Percentiles rank a stretch among this genome's conserved stretches.
phyloP scores from a whole-genome alignment of 1,140 invertebrate genomes.

The Drosophila tristis region DNA sequence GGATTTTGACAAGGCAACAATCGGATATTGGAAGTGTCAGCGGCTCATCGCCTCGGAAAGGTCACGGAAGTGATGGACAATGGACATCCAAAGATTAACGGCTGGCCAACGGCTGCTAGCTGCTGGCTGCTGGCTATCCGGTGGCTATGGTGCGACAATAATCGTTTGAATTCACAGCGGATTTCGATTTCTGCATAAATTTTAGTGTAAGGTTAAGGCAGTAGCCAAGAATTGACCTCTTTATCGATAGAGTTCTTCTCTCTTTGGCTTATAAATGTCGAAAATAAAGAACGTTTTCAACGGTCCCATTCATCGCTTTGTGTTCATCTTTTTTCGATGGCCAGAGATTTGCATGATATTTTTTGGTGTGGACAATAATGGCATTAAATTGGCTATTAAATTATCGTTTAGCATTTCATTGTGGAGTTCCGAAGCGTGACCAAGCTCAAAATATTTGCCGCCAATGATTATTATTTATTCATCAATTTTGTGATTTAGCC shows the following conservation, averaged over 20 bases:
- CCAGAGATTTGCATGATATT: constrained; percentile 1
- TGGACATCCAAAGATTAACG: constrained; percentile 51
- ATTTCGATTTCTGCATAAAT: constrained; percentile 52
- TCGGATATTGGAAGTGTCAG: constrained; percentile 51
- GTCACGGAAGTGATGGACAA: constrained; percentile 66
- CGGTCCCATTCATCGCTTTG: constrained; percentile 17
- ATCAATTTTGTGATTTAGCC: constrained; percentile 22
- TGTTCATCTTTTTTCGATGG: constrained; percentile 42
- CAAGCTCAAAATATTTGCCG: constrained; percentile 41
- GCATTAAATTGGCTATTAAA: constrained; percentile 76
- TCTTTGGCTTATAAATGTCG: constrained; percentile 52
- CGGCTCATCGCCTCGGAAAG: constrained; percentile 48
- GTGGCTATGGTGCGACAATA: constrained; percentile 58
- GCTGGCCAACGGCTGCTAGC: constrained; percentile 21
- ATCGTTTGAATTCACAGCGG: constrained; percentile 62
- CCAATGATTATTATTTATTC: constrained; percentile 51
- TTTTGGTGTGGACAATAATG: constrained; percentile 51
- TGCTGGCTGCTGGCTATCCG: too few relatives aligned
- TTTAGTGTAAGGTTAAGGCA: constrained; percentile 39
- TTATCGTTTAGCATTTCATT: constrained; percentile 59
- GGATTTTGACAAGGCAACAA: constrained; percentile 56
- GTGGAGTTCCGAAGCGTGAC: constrained; percentile 53
- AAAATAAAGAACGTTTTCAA: constrained; percentile 61
- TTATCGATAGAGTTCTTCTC: constrained; percentile 29
- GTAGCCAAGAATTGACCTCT: constrained; percentile 54